Evolutionary conservation across 2,888 invertebrate species (phyloP), one percentile per base, ranked within the genome.

Genomic region (Brassicogethes aeneus): DNA sequence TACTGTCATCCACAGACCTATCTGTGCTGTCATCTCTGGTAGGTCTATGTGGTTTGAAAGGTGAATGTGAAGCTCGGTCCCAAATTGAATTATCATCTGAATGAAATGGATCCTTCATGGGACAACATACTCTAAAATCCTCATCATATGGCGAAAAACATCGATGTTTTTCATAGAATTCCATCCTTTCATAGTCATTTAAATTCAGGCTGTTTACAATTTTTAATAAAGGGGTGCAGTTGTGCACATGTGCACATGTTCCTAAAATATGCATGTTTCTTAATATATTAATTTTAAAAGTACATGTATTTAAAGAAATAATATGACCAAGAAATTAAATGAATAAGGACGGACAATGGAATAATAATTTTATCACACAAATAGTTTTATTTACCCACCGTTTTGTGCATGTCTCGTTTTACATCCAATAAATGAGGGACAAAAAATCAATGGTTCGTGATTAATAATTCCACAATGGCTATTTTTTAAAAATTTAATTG

Each of bases 401-500:
- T 50, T 42, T 34, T 34, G 36, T 3, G 47, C 48, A 32, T 54
- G 45, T 15, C 56, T 54, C 3, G 54, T 59, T 39, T 34, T 41
- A 37, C 60, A 60, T 8, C 15, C 34, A n/a, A 48, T 36, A 3
- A 49, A 43, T 14, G 36, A 23, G 7, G 47, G 46, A 41, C 76
- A 76, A 59, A 74, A 75, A 0, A 75, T 72, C 34, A 50, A 66
- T 0, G 75, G 74, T 1, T 55, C 50, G 15, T 64, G 63, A 0
- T 68, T 70, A 1, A 68, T 63, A 15, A 43, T 43, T 46, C 75
- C 75, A 44, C 75, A 75, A 33, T 72, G 70, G 0, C 73, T 70
- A 38, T 56, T 56, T 32, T 67, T 64, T 16, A 76, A 56, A 46
- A 65, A 70, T 14, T 46, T 59, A 2, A 70, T 51, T 0, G 66